Evolutionary conservation across 2,888 invertebrate genomes (phyloP), one percentile per base, ranked within the genome.

Genomic region (Idaea aversata): DNA sequence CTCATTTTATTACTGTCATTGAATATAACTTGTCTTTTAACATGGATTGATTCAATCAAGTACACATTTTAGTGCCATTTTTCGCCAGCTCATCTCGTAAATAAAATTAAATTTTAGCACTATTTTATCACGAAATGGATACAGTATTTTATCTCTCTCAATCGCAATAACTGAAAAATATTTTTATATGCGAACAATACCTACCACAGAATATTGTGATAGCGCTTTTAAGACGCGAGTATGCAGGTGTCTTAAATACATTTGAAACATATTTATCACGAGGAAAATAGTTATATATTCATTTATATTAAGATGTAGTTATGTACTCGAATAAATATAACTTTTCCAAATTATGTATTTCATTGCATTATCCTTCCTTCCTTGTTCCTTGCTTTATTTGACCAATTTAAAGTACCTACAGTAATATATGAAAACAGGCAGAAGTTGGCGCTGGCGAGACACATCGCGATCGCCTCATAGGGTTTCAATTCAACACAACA

Each of bases 241-340:
- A 84, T 76, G 84, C 84, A 83, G 83, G 87, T 87, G 88, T 88
- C 88, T 87, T 86, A 83, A 83, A 86, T 86, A 83, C 86, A 85
- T 87, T 86, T 87, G 87, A 86, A 88, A 84, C 88, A 89, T 92
- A 92, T 93, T 92, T 92, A 92, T 91, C 90, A 83, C 80, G 88
- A 88, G 89, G 88, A 90, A 88, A 85, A 90, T 92, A 91, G 89
- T 88, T 90, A 90, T 90, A 90, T 88, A 90, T 91, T 88, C 88
- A 90, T 90, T 90, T 90, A 88, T 90, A 88, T 88, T 93, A 93
- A 93, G 93, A 86, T 93, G 93, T 93, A 93, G 93, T 92, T 93
- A 93, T 93, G 90, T 93, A 93, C 93, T 93, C 93, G 92, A 93
- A 93, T 93, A 93, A 93, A 93, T 93, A 90, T 93, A 91, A 93